Percentiles rank a stretch among this genome's conserved stretches.
These are phyloP conservation scores for Spea bombifrons DNA, from an alignment of 2,113 vertebrate species.

Conservation along the genomic window DNA sequence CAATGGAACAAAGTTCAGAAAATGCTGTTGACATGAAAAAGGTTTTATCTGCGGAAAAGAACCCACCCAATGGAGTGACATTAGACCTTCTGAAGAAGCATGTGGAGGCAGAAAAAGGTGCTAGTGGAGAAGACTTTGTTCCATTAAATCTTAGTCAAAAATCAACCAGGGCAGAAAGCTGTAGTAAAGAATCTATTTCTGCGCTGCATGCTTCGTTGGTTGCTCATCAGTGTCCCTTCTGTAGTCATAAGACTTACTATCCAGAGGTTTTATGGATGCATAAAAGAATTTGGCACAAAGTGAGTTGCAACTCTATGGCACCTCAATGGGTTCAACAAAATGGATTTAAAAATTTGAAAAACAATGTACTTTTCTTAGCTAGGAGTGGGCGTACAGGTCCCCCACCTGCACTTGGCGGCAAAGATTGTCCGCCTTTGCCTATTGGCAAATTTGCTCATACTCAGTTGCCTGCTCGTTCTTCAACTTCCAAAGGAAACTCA, in stretches of 20 bases:
- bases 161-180: slow-evolving; percentile 59
- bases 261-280: slow-evolving; percentile 96
- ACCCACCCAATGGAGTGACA: slow-evolving; percentile 45
- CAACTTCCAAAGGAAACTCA: slow-evolving; percentile 57
- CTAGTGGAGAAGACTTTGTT: slow-evolving; percentile 51
- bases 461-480: slow-evolving; percentile 65
- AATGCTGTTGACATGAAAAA: slow-evolving; percentile 50
- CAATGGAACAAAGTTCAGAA: slow-evolving; percentile 41
- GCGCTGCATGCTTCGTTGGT: slow-evolving; percentile 68
- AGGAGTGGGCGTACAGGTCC: slow-evolving; percentile 83
- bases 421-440: slow-evolving; percentile 83
- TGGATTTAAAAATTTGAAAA: slow-evolving; percentile 67
- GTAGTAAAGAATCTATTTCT: slow-evolving; percentile 58
- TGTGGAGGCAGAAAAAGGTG: slow-evolving; percentile 44
- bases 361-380: slow-evolving; percentile 63
- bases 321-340: slow-evolving; percentile 82
- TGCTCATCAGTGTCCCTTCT: slow-evolving; percentile 84
- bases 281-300: slow-evolving; percentile 85
- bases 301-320: slow-evolving; percentile 75
- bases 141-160: slow-evolving; percentile 69
- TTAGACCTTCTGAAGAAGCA: slow-evolving; percentile 42
- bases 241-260: slow-evolving; percentile 84
- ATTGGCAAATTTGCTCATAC: slow-evolving; percentile 72
- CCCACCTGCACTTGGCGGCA: slow-evolving; percentile 81
- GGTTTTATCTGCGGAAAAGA: slow-evolving; percentile 42